phyloP scores from a whole-genome alignment of 2,113 vertebrate species.

The Capreolus pygargus region DNA sequence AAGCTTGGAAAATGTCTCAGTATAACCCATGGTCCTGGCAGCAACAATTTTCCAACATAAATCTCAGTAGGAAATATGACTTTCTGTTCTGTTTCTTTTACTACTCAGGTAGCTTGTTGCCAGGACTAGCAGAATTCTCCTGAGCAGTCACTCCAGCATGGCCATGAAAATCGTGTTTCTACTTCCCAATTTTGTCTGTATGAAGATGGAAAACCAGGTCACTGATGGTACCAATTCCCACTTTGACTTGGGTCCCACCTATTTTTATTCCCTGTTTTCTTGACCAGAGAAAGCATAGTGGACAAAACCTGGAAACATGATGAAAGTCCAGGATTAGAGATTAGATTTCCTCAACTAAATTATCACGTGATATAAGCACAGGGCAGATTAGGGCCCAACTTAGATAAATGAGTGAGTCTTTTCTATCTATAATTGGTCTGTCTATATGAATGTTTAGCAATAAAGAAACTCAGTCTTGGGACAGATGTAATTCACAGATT shows the following conservation, averaged over 20 bases:
- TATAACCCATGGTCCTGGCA: slow-evolving; percentile 15
- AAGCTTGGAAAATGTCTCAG: slow-evolving; percentile 33
- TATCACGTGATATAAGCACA: neutral
- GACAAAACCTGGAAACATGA: neutral
- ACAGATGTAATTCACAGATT: slow-evolving; percentile 37
- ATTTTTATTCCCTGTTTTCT: neutral
- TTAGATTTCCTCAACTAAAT: neutral
- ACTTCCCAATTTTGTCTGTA: neutral
- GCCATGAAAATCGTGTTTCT: neutral
- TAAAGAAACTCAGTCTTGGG: slow-evolving; percentile 24
- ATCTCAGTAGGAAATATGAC: slow-evolving; percentile 5
- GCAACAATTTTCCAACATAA: slow-evolving; percentile 49
- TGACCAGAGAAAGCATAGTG: neutral
- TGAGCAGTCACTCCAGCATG: neutral
- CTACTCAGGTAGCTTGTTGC: neutral
- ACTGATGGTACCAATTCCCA: neutral
- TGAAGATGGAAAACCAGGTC: neutral
- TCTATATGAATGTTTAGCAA: slow-evolving; percentile 27
- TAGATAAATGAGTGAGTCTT: slow-evolving; percentile 33
- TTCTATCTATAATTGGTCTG: slow-evolving; percentile 26
- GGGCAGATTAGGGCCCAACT: neutral
- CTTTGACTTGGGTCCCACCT: neutral
- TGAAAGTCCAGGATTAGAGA: neutral
- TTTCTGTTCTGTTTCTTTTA: slow-evolving; percentile 29
- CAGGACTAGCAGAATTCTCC: slow-evolving; percentile 11